Conservation (phyloP, 1,140 invertebrate genomes). For the Leucophenga varia region DNA sequence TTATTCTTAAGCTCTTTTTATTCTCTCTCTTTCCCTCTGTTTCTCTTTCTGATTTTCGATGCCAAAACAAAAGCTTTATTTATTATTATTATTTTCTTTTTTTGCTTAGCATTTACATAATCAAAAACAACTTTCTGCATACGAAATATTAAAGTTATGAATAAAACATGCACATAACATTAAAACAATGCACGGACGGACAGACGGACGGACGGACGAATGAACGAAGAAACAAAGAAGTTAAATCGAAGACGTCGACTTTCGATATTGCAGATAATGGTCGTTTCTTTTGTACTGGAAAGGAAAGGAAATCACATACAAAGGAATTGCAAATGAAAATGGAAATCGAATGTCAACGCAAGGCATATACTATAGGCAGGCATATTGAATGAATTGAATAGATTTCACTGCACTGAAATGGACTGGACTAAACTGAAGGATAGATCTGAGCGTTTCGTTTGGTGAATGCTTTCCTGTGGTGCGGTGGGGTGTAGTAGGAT, state of each 20-base stretch:
- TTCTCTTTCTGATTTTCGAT: too few species aligned
- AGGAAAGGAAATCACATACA: conserved; percentile 29
- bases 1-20: too few species aligned
- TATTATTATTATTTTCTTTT: too few species aligned
- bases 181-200: too few species aligned
- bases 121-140: too few species aligned
- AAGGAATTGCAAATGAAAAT: conserved; percentile 42
- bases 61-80: too few species aligned
- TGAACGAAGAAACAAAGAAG: conserved; percentile 13
- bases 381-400: conserved; percentile 22
- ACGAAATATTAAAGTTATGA: conserved; percentile 42
- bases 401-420: conserved; percentile 7
- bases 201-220: conserved; percentile 24
- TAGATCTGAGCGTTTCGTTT: conserved; percentile 11
- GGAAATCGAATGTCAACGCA: conserved; percentile 23
- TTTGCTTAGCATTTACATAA: too few species aligned
- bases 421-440: background rate
- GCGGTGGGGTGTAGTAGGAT: conserved; percentile 19
- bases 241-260: too few species aligned
- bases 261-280: too few species aligned
- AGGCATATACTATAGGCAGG: too few species aligned
- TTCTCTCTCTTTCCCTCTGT: too few species aligned
- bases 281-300: too few species aligned
- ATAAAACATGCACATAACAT: conserved; percentile 41
- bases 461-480: background rate